Evolutionary conservation across 2,113 vertebrate species (phyloP).

Genomic region (Brachionichthys hirsutus): DNA sequence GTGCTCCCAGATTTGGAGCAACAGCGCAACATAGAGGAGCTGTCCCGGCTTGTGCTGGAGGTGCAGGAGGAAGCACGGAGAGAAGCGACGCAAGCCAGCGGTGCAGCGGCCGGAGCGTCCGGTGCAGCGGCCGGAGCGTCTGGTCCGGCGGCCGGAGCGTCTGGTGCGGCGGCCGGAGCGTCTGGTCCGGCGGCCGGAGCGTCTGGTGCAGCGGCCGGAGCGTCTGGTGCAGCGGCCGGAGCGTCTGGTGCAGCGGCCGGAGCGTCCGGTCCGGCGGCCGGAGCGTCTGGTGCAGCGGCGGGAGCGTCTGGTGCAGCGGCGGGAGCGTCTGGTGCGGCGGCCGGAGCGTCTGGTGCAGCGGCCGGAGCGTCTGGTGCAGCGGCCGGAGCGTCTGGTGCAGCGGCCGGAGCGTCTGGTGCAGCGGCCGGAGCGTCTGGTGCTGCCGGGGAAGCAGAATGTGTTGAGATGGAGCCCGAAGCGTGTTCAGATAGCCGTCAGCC

Average conservation of each 20-base stretch:
- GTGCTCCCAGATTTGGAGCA: constrained; percentile 86
- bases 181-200: constrained; percentile 28
- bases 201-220: constrained; percentile 27
- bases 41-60: constrained; percentile 86
- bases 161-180: constrained; percentile 28
- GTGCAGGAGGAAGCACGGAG: constrained; percentile 83
- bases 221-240: constrained; percentile 30
- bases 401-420: constrained; percentile 29
- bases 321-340: constrained; percentile 17
- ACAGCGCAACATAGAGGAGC: constrained; percentile 85
- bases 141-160: constrained; percentile 29
- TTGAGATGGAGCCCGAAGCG: constrained; percentile 26
- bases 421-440: constrained; percentile 36
- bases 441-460: constrained; percentile 26
- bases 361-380: constrained; percentile 31
- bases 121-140: constrained; percentile 39
- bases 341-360: constrained; percentile 25
- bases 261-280: constrained; percentile 27
- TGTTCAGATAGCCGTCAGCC: constrained; percentile 41
- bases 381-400: constrained; percentile 29
- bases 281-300: constrained; percentile 74
- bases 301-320: constrained; percentile 78
- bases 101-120: constrained; percentile 33
- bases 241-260: constrained; percentile 30
- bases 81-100: constrained; percentile 49